Evolutionary conservation across 2,888 invertebrate species (phyloP).

Genomic region (Synergus itoensis): DNA sequence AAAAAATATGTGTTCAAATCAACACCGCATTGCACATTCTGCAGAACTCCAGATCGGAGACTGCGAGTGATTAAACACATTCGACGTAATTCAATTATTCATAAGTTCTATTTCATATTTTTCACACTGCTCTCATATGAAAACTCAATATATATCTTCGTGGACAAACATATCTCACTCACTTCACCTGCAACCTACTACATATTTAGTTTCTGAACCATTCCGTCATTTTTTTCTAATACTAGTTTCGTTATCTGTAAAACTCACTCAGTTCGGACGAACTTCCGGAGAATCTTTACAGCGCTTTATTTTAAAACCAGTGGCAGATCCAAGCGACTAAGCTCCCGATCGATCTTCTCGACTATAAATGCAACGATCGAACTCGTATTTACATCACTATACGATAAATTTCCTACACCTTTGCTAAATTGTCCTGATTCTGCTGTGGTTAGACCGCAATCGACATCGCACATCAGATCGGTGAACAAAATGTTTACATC

Average conservation of each 20-base stretch:
- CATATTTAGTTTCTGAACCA: background rate
- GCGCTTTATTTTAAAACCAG: constrained; percentile 9
- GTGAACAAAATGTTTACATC: background rate
- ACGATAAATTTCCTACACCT: background rate
- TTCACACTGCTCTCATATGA: constrained; percentile 18
- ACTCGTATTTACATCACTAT: constrained; percentile 21
- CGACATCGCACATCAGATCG: background rate
- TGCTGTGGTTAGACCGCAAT: background rate
- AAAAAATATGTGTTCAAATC: constrained; percentile 34
- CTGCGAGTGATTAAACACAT: constrained; percentile 29
- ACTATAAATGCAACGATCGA: background rate
- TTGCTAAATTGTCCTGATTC: constrained; percentile 7
- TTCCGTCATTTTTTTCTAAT: constrained; percentile 6
- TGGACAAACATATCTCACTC: constrained; percentile 10
- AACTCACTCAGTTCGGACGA: constrained; percentile 10
- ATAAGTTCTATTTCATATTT: background rate
- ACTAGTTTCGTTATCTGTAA: constrained; percentile 9
- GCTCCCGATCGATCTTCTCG: constrained; percentile 10
- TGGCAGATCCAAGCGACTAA: constrained; percentile 32
- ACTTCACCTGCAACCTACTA: background rate
- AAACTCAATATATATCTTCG: constrained; percentile 7
- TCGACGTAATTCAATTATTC: background rate
- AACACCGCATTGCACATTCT: constrained; percentile 29
- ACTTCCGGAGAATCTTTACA: constrained; percentile 24
- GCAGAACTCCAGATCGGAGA: constrained; percentile 3